phyloP scores from a whole-genome alignment of 1,140 invertebrate genomes.

The Temnothorax longispinosus region DNA sequence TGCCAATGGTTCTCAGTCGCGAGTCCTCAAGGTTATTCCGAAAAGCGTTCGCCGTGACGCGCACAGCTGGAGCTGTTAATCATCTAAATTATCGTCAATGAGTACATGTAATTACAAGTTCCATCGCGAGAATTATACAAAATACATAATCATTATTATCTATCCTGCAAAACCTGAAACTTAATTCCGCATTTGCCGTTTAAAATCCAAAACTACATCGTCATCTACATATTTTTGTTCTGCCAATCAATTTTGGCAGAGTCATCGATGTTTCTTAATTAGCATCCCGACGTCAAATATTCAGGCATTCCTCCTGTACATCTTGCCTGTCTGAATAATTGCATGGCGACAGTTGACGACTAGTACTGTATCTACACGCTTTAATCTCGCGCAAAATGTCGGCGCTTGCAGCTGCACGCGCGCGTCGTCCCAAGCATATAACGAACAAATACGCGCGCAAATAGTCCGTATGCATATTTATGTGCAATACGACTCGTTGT shows the following conservation, averaged over 20 bases:
- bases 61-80: not conserved
- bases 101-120: not conserved
- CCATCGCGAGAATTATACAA: not conserved
- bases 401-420: constrained; percentile 34
- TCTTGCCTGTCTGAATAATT: constrained; percentile 10
- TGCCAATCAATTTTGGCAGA: not conserved
- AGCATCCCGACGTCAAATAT: not conserved
- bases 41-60: not conserved
- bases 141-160: not conserved
- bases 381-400: constrained; percentile 42
- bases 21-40: constrained; percentile 3
- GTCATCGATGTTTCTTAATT: not conserved
- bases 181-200: not conserved
- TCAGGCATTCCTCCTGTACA: not conserved
- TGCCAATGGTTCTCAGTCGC: constrained; percentile 55
- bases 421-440: not conserved
- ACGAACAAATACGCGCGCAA: constrained; percentile 42
- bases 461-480: constrained; percentile 52
- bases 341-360: not conserved
- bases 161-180: not conserved
- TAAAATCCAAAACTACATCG: not conserved
- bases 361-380: constrained; percentile 3
- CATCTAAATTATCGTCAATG: not conserved
- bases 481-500: constrained; percentile 38
- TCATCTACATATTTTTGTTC: not conserved